Percentiles rank a stretch among this genome's conserved stretches.
Conservation (phyloP, 2,888 invertebrate genomes). For the Halocaridina rubra region DNA sequence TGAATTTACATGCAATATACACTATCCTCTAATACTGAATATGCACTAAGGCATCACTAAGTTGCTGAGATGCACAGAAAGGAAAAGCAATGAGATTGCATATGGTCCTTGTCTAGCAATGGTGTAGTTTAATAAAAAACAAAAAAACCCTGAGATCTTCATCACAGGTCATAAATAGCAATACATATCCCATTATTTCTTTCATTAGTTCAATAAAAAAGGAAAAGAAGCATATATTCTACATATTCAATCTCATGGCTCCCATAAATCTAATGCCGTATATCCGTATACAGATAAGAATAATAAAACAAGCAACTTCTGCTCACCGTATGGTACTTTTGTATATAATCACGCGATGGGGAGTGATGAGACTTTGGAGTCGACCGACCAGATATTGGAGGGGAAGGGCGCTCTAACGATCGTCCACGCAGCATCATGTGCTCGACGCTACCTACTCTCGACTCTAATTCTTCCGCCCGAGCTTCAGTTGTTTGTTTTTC, state of each 20-base stretch:
- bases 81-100: neutral
- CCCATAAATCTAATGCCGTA: too few relatives aligned
- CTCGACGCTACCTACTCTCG: slow-evolving; percentile 93
- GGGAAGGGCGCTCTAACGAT: slow-evolving; percentile 70
- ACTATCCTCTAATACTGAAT: slow-evolving; percentile 12
- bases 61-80: neutral
- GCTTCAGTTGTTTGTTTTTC: slow-evolving; percentile 98
- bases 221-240: too few relatives aligned
- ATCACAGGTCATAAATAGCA: neutral
- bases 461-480: slow-evolving; percentile 96
- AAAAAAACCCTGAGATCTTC: too few relatives aligned
- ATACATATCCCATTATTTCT: neutral
- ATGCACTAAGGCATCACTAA: slow-evolving; percentile 8
- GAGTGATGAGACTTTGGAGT: slow-evolving; percentile 84
- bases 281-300: too few relatives aligned
- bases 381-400: slow-evolving; percentile 75
- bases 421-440: slow-evolving; percentile 80
- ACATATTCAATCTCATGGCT: too few relatives aligned
- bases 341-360: slow-evolving; percentile 84
- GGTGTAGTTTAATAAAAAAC: too few relatives aligned
- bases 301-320: neutral
- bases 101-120: too few relatives aligned
- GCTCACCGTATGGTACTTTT: slow-evolving; percentile 96
- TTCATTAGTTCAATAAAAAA: neutral
- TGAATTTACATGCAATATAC: slow-evolving; percentile 10